Percentiles rank a stretch among this genome's conserved stretches.
Conservation (phyloP, 2,797 vertebrate species). For the Myripristis jacobus region DNA sequence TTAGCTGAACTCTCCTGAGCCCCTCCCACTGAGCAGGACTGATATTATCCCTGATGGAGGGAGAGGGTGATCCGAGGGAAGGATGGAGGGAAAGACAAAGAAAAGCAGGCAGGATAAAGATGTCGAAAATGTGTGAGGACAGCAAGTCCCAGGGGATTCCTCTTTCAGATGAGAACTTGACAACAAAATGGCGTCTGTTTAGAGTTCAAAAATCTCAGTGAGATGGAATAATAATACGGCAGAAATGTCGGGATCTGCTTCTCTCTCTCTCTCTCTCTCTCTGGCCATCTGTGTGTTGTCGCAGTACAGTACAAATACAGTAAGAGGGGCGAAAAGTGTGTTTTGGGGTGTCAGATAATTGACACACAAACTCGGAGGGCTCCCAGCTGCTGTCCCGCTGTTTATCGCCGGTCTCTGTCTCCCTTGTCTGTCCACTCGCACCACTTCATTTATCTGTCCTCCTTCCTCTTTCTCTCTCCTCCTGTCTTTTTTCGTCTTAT, state of each 20-base stretch:
- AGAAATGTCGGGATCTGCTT: conserved; percentile 46
- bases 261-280: conserved; percentile 46
- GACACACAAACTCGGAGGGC: conserved; percentile 41
- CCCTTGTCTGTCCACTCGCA: conserved; percentile 31
- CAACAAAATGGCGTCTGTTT: conserved; percentile 21
- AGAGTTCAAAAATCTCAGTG: conserved; percentile 16
- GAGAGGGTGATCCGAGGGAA: conserved; percentile 50
- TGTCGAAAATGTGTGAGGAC: conserved; percentile 35
- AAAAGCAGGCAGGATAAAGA: conserved; percentile 58
- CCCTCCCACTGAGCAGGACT: conserved; percentile 61
- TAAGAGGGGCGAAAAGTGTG: conserved; percentile 41
- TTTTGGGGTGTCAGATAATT: conserved; percentile 51
- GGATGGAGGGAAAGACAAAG: conserved; percentile 20
- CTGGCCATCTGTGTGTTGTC: conserved; percentile 52
- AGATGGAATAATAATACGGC: conserved; percentile 59
- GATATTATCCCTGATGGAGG: conserved; percentile 59
- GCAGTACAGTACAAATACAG: conserved; percentile 44
- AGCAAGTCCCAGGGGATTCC: conserved; percentile 38
- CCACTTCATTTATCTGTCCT: conserved; percentile 52
- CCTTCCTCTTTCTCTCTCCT: conserved; percentile 12
- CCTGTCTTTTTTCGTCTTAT: conserved; percentile 62
- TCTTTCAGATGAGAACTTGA: conserved; percentile 32
- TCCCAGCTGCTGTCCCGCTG: conserved; percentile 52
- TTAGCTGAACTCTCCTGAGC: conserved; percentile 60
- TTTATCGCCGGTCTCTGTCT: conserved; percentile 21